Evolutionary conservation across 2,797 vertebrate genomes (phyloP).

Genomic region (Odontamblyopus rebecca): DNA sequence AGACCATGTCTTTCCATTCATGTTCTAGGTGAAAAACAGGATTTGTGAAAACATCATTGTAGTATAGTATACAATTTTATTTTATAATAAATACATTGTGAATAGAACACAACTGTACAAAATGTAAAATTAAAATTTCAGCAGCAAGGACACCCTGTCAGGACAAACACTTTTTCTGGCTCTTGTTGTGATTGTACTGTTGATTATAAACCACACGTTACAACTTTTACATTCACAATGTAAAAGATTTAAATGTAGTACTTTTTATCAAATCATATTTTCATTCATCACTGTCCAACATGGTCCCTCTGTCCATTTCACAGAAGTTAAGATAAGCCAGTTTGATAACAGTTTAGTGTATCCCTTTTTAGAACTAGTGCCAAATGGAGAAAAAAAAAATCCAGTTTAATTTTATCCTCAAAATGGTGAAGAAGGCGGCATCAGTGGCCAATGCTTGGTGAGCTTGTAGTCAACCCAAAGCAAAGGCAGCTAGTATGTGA

Average conservation of each 20-base stretch:
- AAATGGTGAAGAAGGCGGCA: slow-evolving; percentile 61
- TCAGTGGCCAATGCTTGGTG: slow-evolving; percentile 59
- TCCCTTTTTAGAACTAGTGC: slow-evolving; percentile 44
- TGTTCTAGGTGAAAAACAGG: slow-evolving; percentile 10
- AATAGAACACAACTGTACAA: slow-evolving; percentile 58
- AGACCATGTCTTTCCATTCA: slow-evolving; percentile 38
- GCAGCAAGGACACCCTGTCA: slow-evolving; percentile 23
- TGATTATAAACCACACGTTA: neutral
- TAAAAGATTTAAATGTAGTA: slow-evolving; percentile 33
- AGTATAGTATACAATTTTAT: slow-evolving; percentile 39
- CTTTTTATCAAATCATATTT: slow-evolving; percentile 13
- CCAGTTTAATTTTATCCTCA: slow-evolving; percentile 63
- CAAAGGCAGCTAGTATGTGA: slow-evolving; percentile 50
- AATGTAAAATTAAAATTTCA: slow-evolving; percentile 46
- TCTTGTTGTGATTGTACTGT: slow-evolving; percentile 20
- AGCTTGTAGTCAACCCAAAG: slow-evolving; percentile 65
- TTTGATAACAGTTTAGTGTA: slow-evolving; percentile 12
- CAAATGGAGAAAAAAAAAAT: slow-evolving; percentile 55
- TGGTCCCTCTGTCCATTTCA: slow-evolving; percentile 32
- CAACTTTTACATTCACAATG: slow-evolving; percentile 14
- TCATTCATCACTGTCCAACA: neutral
- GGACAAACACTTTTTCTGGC: slow-evolving; percentile 21
- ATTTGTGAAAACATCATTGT: slow-evolving; percentile 18
- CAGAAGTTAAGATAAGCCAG: slow-evolving; percentile 45
- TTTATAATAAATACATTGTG: slow-evolving; percentile 61